Evolutionary conservation across 2,113 vertebrate species (phyloP).

Genomic region (Parotia lawesii): DNA sequence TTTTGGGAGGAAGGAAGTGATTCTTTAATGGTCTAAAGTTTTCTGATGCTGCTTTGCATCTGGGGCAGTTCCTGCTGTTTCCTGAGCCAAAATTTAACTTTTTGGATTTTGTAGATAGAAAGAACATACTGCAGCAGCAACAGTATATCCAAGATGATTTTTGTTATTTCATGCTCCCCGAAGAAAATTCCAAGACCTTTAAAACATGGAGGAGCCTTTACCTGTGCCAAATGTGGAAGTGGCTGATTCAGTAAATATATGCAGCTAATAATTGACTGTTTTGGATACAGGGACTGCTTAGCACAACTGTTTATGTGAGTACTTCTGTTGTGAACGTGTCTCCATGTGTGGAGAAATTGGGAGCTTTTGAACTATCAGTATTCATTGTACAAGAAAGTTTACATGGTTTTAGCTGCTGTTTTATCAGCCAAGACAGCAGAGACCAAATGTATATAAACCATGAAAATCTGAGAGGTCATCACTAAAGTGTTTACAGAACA

Average conservation of each 20-base stretch:
- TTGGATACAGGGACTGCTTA: neutral
- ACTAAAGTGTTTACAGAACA: neutral
- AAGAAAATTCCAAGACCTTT: neutral
- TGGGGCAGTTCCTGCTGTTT: neutral
- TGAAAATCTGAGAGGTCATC: neutral
- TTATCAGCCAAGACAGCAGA: neutral
- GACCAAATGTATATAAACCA: neutral
- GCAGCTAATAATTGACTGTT: neutral
- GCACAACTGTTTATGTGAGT: neutral
- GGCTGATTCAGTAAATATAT: neutral
- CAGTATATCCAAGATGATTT: neutral
- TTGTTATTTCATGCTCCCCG: neutral
- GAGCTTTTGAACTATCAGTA: neutral
- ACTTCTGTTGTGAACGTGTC: neutral
- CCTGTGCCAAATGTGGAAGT: neutral
- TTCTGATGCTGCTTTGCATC: neutral
- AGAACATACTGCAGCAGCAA: neutral
- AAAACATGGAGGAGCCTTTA: neutral
- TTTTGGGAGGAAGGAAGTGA: neutral
- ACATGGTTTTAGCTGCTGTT: neutral
- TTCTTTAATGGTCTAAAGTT: neutral
- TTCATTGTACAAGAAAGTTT: neutral
- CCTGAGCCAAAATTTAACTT: neutral
- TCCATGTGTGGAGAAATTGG: neutral
- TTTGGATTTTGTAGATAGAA: neutral